Evolutionary conservation across 2,888 invertebrate species (phyloP), one percentile per base, ranked within the genome.

Genomic region (Sarcophaga subvicina): DNA sequence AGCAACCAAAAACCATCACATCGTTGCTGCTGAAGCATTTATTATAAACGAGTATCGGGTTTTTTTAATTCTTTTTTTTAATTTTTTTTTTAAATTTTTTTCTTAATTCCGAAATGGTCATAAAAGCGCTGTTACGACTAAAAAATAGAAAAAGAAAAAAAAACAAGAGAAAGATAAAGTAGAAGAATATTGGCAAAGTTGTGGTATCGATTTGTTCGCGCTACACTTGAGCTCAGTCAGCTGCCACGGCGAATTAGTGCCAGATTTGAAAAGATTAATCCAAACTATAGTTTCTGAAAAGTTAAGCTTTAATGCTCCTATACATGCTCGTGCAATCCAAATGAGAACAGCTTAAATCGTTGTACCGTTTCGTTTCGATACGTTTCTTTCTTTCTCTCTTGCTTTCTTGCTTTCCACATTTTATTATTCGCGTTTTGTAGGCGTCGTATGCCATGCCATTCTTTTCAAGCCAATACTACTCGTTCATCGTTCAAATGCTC

Each of bases 211-310:
- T 83, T 73, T 83, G 63, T 73, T 81, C 22, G 45, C 11, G 67
- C 72, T 80, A 59, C 69, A 80, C 70, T 77, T 83, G 72, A 83
- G 72, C 77, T 77, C 20, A 73, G 22, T 25, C 80, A 78, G 83
- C 64, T 83, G 83, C 77, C 67, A 60, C 81, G 60, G 64, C 66
- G 75, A 83, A 70, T 83, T 80, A 83, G 83, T 83, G 77, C 72
- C 76, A 83, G 76, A 86, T 83, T 83, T 77, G 64, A 25, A 71
- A 47, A 83, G 80, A 86, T 83, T 83, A 83, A 80, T 79, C 45
- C 47, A 45, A 17, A 10, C 59, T 37, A 37, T 6, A 37, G 37
- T 37, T 37, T 37, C 6, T 6, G 37, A 37, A 37, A 37, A 64
- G 37, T 75, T 75, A 64, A 79, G 64, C 63, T 75, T 83, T 70